Conservation (phyloP, 2,797 vertebrate species). For the Megaceryle alcyon region DNA sequence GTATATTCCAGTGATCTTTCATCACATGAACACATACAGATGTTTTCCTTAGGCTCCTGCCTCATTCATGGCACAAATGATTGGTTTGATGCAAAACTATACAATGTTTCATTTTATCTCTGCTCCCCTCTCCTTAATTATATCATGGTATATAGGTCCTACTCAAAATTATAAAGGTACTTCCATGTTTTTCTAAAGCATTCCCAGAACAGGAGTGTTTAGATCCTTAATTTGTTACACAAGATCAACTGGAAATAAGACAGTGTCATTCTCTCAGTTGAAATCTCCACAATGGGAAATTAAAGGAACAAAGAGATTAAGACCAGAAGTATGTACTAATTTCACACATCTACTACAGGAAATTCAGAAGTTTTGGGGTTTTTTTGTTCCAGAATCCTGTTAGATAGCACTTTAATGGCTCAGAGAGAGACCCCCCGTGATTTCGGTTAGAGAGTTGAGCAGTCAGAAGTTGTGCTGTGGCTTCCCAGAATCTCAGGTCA, state of each 20-base stretch:
- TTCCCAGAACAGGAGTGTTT: not conserved
- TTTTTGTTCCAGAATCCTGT: not conserved
- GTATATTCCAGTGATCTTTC: not conserved
- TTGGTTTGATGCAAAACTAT: not conserved
- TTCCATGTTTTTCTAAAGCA: not conserved
- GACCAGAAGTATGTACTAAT: not conserved
- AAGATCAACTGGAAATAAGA: not conserved
- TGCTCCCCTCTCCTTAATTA: not conserved
- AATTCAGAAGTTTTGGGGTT: not conserved
- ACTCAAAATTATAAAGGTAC: not conserved
- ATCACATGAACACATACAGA: not conserved
- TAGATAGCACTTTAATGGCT: not conserved
- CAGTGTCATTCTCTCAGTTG: not conserved
- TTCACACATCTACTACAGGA: too few relatives aligned
- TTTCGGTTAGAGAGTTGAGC: not conserved
- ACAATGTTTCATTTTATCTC: not conserved
- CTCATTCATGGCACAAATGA: not conserved
- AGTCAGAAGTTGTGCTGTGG: not conserved
- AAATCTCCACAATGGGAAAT: not conserved
- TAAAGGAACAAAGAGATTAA: not conserved
- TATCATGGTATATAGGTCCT: not conserved
- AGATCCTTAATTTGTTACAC: not conserved
- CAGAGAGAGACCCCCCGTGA: accelerated
- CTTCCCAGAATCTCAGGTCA: not conserved
- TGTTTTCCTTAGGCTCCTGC: not conserved